Percentiles rank a stretch among this genome's conserved stretches.
Evolutionary conservation across 1,140 invertebrate genomes (phyloP).

Genomic region (Pseudomyrmex dendroicus): DNA sequence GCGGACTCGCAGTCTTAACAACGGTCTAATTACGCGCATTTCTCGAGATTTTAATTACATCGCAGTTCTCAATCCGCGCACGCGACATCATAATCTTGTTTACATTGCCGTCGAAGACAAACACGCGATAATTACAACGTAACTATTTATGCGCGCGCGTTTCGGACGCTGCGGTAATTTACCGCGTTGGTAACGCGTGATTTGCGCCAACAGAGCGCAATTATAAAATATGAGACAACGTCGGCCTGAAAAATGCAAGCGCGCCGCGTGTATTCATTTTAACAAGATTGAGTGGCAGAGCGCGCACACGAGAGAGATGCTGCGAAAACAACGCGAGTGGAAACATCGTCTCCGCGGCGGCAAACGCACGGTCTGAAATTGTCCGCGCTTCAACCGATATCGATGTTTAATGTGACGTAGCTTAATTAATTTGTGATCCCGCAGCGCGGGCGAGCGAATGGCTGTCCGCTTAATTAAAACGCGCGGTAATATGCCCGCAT

Average conservation of each 20-base stretch:
- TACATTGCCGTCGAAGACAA: conserved; percentile 13
- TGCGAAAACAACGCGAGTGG: neutral
- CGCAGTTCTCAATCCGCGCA: conserved; percentile 2
- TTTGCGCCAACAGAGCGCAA: conserved; percentile 39
- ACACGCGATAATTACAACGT: conserved; percentile 41
- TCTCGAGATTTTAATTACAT: conserved; percentile 45
- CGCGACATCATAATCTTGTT: conserved; percentile 15
- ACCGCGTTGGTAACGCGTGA: conserved; percentile 43
- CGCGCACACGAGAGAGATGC: neutral
- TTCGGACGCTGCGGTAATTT: conserved; percentile 16
- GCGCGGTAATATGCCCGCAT: conserved; percentile 38
- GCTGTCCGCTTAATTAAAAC: conserved; percentile 43
- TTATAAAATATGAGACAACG: conserved; percentile 51
- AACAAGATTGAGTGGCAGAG: conserved; percentile 1
- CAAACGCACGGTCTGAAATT: conserved; percentile 29
- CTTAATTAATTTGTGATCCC: conserved; percentile 41
- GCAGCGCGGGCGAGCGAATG: neutral
- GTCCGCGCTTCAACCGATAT: conserved; percentile 37
- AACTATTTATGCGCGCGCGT: conserved; percentile 38
- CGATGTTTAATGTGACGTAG: conserved; percentile 28
- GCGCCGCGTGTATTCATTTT: conserved; percentile 5
- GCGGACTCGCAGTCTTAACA: conserved; percentile 4
- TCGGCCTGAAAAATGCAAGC: conserved; percentile 43
- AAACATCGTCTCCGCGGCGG: neutral
- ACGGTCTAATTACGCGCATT: conserved; percentile 1